These are phyloP conservation scores for Goniozus legneri DNA, from an alignment of 1,140 invertebrate genomes.

Conservation along the genomic window DNA sequence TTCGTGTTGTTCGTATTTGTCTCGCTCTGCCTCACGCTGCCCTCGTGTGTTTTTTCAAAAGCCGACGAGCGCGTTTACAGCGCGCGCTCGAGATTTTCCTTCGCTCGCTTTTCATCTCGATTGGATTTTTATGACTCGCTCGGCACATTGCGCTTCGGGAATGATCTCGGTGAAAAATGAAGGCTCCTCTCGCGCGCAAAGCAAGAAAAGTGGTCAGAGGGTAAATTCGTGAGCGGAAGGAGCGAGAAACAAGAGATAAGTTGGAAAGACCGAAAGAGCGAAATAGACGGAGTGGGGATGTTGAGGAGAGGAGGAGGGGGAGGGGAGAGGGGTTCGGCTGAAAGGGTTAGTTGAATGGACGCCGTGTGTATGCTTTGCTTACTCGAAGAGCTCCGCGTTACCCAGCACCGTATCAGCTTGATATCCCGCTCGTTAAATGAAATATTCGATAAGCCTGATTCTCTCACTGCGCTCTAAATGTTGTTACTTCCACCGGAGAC, in stretches of 20 bases:
- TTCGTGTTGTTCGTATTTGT: too few species aligned
- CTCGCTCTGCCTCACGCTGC: too few species aligned
- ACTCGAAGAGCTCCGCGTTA: conserved; percentile 37
- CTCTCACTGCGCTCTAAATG: too few species aligned
- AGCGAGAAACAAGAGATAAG: background rate
- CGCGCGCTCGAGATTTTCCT: background rate
- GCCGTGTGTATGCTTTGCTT: conserved; percentile 41
- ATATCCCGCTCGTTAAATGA: background rate
- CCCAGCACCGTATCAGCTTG: conserved; percentile 31
- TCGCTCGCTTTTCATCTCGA: background rate
- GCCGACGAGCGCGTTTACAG: background rate
- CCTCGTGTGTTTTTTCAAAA: background rate
- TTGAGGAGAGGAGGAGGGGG: conserved; percentile 12
- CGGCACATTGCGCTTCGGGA: too few species aligned
- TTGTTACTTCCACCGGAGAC: too few species aligned
- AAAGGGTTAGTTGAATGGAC: conserved; percentile 47
- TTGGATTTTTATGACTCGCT: too few species aligned
- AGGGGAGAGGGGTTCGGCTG: conserved; percentile 23
- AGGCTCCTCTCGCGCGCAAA: background rate
- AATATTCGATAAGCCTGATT: too few species aligned
- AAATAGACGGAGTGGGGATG: conserved; percentile 20
- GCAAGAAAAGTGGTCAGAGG: background rate
- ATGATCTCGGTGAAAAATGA: background rate
- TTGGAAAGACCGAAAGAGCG: conserved; percentile 4
- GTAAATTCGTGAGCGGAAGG: background rate